A percentile compares a stretch with the other conserved stretches of the same genome.
phyloP scores from a whole-genome alignment of 2,113 vertebrate species.

The Rhea pennata region DNA sequence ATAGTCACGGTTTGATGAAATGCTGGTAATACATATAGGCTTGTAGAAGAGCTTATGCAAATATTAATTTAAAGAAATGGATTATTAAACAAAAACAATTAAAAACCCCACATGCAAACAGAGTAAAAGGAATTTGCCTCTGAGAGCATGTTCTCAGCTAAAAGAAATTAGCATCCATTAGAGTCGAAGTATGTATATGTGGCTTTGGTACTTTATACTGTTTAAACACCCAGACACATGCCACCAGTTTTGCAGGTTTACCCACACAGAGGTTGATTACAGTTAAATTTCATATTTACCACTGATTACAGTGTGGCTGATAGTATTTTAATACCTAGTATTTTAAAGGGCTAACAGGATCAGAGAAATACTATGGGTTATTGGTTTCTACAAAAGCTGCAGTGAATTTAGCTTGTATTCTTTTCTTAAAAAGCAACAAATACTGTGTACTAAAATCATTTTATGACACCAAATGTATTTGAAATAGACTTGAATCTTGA shows the following conservation, averaged over 20 bases:
- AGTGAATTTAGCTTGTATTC: neutral
- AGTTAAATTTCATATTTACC: neutral
- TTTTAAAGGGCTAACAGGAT: neutral
- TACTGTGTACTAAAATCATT: neutral
- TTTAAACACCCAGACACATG: neutral
- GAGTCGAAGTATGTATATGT: fast-evolving
- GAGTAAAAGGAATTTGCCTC: neutral
- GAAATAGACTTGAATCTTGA: neutral
- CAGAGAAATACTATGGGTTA: neutral
- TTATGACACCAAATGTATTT: neutral
- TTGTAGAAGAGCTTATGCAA: neutral
- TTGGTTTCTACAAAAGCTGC: neutral
- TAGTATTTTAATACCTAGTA: neutral
- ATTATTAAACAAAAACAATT: neutral
- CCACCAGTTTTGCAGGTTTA: neutral
- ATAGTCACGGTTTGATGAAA: neutral
- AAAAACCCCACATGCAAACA: neutral
- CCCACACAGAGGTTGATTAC: neutral
- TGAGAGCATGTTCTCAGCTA: neutral
- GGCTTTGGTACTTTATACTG: neutral
- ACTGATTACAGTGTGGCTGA: no score
- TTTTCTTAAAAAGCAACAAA: neutral
- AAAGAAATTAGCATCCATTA: neutral
- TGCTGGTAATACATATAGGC: no score
- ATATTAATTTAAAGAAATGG: neutral